phyloP scores from a whole-genome alignment of 2,113 vertebrate species.

The Pangasianodon gigas region DNA sequence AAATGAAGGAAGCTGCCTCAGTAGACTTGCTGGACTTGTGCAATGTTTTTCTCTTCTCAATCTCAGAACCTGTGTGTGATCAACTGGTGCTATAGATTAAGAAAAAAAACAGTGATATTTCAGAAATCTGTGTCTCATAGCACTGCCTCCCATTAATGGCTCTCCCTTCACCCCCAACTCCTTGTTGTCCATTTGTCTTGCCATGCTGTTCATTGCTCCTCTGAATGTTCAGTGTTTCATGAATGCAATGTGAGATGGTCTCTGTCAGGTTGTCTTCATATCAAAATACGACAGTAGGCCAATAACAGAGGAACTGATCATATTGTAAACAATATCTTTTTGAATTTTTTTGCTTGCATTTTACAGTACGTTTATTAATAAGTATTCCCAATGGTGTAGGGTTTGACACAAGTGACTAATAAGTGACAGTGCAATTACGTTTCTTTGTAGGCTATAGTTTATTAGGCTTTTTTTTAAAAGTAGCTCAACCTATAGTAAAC shows the following conservation, averaged over 20 bases:
- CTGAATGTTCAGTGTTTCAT: slow-evolving; percentile 35
- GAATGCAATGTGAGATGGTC: slow-evolving; percentile 35
- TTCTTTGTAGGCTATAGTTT: not conserved
- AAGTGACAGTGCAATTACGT: not conserved
- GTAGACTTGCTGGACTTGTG: slow-evolving; percentile 68
- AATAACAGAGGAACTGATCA: not conserved
- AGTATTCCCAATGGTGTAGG: not conserved
- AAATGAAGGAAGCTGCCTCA: slow-evolving; percentile 63
- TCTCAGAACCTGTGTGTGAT: slow-evolving; percentile 79
- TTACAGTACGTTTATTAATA: not conserved
- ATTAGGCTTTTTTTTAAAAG: not conserved
- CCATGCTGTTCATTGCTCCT: slow-evolving; percentile 56
- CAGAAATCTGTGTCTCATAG: slow-evolving; percentile 68
- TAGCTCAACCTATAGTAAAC: not conserved
- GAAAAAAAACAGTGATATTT: slow-evolving; percentile 70
- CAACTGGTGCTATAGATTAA: slow-evolving; percentile 77
- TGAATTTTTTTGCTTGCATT: not conserved
- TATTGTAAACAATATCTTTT: not conserved
- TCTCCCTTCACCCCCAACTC: not conserved
- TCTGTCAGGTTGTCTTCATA: slow-evolving; percentile 45
- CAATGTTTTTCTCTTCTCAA: slow-evolving; percentile 81
- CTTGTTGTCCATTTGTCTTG: slow-evolving; percentile 57
- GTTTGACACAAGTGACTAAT: slow-evolving; percentile 14
- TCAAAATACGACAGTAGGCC: slow-evolving; percentile 24
- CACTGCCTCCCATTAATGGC: slow-evolving; percentile 62